phyloP scores from a whole-genome alignment of 92 coral and sea anemone species.

The Epizoanthus scotinus region DNA sequence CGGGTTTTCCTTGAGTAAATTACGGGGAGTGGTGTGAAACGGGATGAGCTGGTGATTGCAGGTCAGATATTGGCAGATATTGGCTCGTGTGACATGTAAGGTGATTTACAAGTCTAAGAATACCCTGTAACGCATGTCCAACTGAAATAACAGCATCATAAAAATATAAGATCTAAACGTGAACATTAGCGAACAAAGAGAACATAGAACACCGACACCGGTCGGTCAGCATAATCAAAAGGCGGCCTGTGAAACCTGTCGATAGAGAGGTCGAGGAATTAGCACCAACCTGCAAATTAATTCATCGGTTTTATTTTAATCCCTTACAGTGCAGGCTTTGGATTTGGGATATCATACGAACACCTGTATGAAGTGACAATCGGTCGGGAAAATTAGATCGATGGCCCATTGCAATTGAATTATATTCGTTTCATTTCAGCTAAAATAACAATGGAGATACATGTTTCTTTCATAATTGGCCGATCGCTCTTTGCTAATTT shows the following conservation, averaged over 20 bases:
- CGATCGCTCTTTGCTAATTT: background rate
- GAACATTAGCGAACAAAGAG: constrained; percentile 24
- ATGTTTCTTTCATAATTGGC: background rate
- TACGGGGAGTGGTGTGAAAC: constrained; percentile 2
- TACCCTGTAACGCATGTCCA: constrained; percentile 17
- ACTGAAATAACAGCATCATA: background rate
- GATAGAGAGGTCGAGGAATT: background rate
- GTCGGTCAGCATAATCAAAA: constrained; percentile 13
- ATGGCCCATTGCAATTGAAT: background rate
- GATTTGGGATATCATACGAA: background rate
- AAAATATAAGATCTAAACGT: constrained; percentile 2
- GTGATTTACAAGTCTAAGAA: constrained; percentile 29
- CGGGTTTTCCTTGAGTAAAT: constrained; percentile 4
- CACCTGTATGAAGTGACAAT: constrained; percentile 20
- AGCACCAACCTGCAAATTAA: constrained; percentile 13
- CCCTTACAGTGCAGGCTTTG: constrained; percentile 17
- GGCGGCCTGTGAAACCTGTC: background rate
- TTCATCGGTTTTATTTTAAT: constrained; percentile 17
- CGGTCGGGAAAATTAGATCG: background rate
- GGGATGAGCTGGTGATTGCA: background rate
- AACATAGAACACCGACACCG: background rate
- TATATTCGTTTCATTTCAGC: constrained; percentile 4
- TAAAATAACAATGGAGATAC: background rate
- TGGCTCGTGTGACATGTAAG: background rate
- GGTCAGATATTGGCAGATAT: constrained; percentile 35